A percentile compares a stretch with the other conserved stretches of the same genome.
These are phyloP conservation scores for Acromyrmex heyeri DNA, from an alignment of 1,140 invertebrate genomes.

Conservation along the genomic window DNA sequence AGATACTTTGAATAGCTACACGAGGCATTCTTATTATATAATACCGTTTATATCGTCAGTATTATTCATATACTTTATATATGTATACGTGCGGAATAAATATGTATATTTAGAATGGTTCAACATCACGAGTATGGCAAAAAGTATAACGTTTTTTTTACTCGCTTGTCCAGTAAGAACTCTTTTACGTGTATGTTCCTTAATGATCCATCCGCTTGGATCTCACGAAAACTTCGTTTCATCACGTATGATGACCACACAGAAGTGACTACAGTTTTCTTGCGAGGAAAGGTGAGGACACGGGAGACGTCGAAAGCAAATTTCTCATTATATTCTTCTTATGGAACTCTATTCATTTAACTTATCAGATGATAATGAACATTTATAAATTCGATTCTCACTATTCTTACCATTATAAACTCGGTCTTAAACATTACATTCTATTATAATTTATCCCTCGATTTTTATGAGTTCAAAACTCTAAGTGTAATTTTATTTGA, in stretches of 20 bases:
- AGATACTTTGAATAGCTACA: conserved; percentile 4
- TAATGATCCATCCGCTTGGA: conserved; percentile 77
- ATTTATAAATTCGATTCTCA: not conserved
- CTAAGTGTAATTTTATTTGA: not conserved
- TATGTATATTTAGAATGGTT: conserved; percentile 8
- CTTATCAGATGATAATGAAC: not conserved
- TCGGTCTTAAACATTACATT: not conserved
- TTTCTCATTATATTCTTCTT: conserved; percentile 2
- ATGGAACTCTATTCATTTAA: conserved; percentile 13
- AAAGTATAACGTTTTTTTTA: conserved; percentile 63
- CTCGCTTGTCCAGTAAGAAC: conserved; percentile 53
- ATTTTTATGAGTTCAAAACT: not conserved
- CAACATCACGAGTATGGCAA: conserved; percentile 49
- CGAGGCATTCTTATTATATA: not conserved
- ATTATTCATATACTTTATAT: conserved; percentile 5
- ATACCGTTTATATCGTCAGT: not conserved
- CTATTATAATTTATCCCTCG: not conserved
- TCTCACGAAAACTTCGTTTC: conserved; percentile 75
- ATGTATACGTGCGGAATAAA: not conserved
- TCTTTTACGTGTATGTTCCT: conserved; percentile 64
- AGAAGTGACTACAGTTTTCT: conserved; percentile 56
- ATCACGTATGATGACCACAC: conserved; percentile 65
- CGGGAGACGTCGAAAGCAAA: not conserved
- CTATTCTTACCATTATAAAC: not conserved
- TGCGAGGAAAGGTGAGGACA: not conserved